phyloP scores from a whole-genome alignment of 1,140 invertebrate genomes.

The Branchinecta lindahli region DNA sequence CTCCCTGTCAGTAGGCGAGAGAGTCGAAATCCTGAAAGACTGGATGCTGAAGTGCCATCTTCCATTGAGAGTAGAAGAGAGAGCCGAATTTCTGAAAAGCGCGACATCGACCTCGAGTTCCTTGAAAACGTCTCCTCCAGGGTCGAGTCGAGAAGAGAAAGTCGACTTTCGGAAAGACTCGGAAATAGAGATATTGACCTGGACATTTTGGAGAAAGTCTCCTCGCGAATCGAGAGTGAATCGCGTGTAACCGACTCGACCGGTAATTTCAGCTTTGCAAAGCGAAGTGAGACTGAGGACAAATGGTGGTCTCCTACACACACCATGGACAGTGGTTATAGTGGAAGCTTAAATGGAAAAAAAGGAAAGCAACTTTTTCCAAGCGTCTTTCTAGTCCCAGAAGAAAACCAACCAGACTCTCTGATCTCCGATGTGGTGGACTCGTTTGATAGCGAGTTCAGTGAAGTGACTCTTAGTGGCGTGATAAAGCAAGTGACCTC shows the following conservation, averaged over 20 bases:
- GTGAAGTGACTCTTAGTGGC: slow-evolving; percentile 7
- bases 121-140: too few species aligned
- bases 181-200: slow-evolving; percentile 13
- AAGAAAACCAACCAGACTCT: background rate
- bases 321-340: slow-evolving; percentile 18
- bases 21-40: too few species aligned
- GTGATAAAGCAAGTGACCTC: slow-evolving; percentile 10
- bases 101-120: too few species aligned
- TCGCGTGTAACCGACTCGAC: slow-evolving; percentile 3
- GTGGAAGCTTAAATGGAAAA: slow-evolving; percentile 15
- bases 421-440: background rate
- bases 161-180: background rate
- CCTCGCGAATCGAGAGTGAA: background rate
- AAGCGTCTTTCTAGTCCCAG: slow-evolving; percentile 6
- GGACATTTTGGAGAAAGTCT: slow-evolving; percentile 9
- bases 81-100: too few species aligned
- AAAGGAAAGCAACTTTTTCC: background rate
- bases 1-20: too few species aligned
- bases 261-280: slow-evolving; percentile 15
- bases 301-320: slow-evolving; percentile 2
- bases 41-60: too few species aligned
- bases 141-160: background rate
- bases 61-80: too few species aligned
- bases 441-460: slow-evolving; percentile 6
- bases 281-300: slow-evolving; percentile 5